These are phyloP conservation scores for Sarotherodon lohbergeri DNA, from an alignment of 2,113 vertebrate genomes.

Conservation along the genomic window DNA sequence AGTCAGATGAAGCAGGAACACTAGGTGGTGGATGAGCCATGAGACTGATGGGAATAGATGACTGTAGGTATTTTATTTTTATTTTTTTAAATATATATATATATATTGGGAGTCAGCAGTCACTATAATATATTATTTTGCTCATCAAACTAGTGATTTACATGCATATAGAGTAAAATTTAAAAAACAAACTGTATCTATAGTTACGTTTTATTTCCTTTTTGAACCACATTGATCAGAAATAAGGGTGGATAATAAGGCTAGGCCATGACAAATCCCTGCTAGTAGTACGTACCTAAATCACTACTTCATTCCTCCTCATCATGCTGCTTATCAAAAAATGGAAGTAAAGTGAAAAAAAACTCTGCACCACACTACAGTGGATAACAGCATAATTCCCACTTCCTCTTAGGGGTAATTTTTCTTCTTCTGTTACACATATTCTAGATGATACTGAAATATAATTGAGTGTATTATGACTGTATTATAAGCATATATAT, in stretches of 20 bases:
- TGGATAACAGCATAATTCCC: background rate
- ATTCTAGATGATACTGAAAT: background rate
- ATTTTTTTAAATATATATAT: too few relatives aligned
- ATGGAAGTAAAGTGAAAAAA: background rate
- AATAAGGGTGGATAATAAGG: background rate
- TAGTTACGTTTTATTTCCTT: background rate
- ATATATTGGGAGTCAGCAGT: background rate
- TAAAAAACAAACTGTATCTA: background rate
- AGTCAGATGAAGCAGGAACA: constrained; percentile 53
- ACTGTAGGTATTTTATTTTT: constrained; percentile 6
- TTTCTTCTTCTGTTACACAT: background rate
- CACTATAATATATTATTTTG: background rate
- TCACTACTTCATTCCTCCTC: background rate
- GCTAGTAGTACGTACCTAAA: fast-evolving
- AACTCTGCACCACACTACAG: background rate
- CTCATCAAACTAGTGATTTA: background rate
- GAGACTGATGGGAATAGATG: constrained; percentile 37
- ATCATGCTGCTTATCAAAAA: background rate
- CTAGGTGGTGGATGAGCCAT: constrained; percentile 31
- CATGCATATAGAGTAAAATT: background rate
- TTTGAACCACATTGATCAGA: background rate
- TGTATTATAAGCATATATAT: background rate
- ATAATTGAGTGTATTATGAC: background rate
- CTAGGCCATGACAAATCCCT: background rate
- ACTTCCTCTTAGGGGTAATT: background rate